Base-by-base conservation (phyloP, 2,113 vertebrate genomes). In the Lepidothrix coronata region DNA sequence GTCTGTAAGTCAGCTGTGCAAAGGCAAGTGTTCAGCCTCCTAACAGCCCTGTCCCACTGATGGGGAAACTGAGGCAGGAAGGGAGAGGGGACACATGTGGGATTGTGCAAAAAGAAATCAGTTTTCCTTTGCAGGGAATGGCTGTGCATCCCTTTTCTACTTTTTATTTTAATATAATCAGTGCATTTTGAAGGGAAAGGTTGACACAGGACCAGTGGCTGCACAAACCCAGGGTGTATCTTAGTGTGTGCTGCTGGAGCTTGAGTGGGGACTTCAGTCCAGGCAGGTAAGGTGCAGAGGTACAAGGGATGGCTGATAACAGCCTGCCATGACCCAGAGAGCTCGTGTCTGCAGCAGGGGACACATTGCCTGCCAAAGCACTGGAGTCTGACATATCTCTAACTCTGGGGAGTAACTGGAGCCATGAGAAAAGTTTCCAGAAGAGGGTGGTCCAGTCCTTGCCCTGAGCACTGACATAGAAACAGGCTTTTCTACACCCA, bases 41-140 rank as follows among this genome's bases (percentile, higher is more conserved):
- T 48, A 41, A 44, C 6, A 57, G 10, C 66, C 5, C 37, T 1
- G 0, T 46, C 28, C 31, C 37, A 46, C 43, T 4, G 0, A 3
- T 0, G 5, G 78, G 85, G 91, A 94, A 92, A 93, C 67, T 48
- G 85, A 93, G 91, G 92, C 95, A 82, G 0, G 35, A 30, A 43
- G 5, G 14, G 43, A 49, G 20, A 59, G 7, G 9, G 16, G 5
- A 35, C 11, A 3, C 2, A 5, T 3, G 28, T 2, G 2, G 7
- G 2, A 5, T 39, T 76, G 21, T 55, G 54, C 35, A 43, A 58
- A 71, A 52, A 35, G 31, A 37, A 39, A 1, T 24, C 18, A 15
- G 7, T 30, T 70, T 25, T 30, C 24, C 33, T 70, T 57, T 5
- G 0, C 37, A 17, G 70, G 21, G 44, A 48, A 48, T 24, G 14